Percentiles rank a stretch among this genome's conserved stretches.
These are phyloP conservation scores for Heteronetta atricapilla DNA, from an alignment of 2,113 vertebrate species.

Conservation along the genomic window DNA sequence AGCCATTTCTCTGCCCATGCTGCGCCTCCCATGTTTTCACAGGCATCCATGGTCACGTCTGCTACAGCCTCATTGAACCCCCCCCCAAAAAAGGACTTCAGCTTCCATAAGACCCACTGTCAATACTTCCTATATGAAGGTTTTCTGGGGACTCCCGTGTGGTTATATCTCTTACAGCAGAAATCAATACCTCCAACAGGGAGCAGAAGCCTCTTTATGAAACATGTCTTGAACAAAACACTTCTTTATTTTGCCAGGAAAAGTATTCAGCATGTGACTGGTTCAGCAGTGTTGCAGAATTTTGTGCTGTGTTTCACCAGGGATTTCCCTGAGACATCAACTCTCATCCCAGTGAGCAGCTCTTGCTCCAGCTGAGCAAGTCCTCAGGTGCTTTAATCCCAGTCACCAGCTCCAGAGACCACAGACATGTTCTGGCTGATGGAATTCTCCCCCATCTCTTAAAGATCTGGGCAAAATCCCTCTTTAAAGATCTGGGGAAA, in stretches of 20 bases:
- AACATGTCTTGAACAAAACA: background rate
- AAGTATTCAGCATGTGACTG: background rate
- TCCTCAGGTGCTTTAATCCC: background rate
- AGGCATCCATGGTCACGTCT: background rate
- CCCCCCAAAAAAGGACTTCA: background rate
- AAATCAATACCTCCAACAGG: background rate
- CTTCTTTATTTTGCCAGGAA: background rate
- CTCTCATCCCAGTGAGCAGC: background rate
- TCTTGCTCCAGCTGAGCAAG: background rate
- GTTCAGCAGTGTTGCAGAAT: background rate
- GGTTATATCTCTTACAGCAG: background rate
- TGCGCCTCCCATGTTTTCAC: background rate
- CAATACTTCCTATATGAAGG: background rate
- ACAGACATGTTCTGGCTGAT: rapidly evolving
- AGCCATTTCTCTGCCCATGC: background rate
- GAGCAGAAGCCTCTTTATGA: background rate
- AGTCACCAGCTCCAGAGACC: background rate
- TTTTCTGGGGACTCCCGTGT: background rate
- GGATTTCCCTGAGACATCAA: background rate
- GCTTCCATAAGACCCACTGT: rapidly evolving
- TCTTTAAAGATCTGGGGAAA: too few relatives aligned
- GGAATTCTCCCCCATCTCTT: background rate
- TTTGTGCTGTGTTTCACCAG: background rate
- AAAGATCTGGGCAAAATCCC: too few relatives aligned
- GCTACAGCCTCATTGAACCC: background rate